Evolutionary conservation across 1,140 invertebrate species (phyloP), one percentile per base, ranked within the genome.

Genomic region (Tetragnatha versicolor): DNA sequence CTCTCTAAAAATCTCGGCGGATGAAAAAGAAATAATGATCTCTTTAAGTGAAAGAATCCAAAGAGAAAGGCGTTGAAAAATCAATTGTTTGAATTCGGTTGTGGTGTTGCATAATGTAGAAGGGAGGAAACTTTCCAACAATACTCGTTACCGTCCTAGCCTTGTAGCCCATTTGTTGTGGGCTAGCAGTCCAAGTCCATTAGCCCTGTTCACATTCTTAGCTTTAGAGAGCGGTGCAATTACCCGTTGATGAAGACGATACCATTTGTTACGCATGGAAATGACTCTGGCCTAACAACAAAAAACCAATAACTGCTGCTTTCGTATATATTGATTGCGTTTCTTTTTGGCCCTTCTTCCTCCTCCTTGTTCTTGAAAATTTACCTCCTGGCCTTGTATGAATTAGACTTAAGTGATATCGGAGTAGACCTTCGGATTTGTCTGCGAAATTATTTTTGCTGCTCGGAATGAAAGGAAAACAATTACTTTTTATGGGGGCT

Each of bases 241-340:
- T 73, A 73, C 69, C 17, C 37, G 35, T 51, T 73, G 69, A 73
- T 73, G 69, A 73, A 73, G 69, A 73, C 53, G 53, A 73, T 73
- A 73, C 69, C 51, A 73, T 73, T 73, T 73, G 53, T 73, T 73
- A 73, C 69, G 69, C 69, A 73, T 73, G 69, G 53, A 73, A 60
- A 73, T 73, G 69, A 73, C 53, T 25, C 39, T n/a, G 45, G 33
- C 14, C 20, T 29, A 73, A 73, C 69, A 73, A 73, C 69, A 73
- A 60, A 73, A 60, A 73, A 73, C 69, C 51, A 60, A 73, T 60
- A 58, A 73, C 69, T 20, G 31, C 37, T 37, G 51, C 69, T 31
- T 73, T 39, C 53, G 33, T 73, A 45, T 60, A 14, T 73, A 73
- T 73, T 73, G 69, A 60, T 73, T 73, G 53, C 69, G 35, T 73